Percentiles rank a stretch among this genome's conserved stretches.
Evolutionary conservation across 2,888 invertebrate genomes (phyloP).

Genomic region (Carabus problematicus): DNA sequence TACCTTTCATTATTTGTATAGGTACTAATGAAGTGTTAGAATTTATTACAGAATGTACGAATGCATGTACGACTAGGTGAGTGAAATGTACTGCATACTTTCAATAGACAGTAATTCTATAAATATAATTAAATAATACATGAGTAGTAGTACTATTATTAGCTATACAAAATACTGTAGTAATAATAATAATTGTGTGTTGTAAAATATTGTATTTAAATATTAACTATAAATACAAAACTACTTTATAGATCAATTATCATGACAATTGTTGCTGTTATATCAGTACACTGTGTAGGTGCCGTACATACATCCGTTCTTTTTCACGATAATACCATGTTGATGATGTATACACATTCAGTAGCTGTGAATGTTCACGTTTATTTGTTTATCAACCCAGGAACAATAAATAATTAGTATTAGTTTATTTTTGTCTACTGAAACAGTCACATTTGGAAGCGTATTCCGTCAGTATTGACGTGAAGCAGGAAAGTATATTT

Average conservation of each 20-base stretch:
- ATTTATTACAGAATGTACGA: conserved; percentile 31
- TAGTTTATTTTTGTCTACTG: no score
- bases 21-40: conserved; percentile 36
- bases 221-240: conserved; percentile 38
- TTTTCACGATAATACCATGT: background rate
- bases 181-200: conserved; percentile 37
- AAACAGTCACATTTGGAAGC: no score
- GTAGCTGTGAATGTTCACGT: conserved; percentile 6
- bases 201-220: conserved; percentile 42
- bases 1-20: conserved; percentile 28
- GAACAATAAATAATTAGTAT: background rate
- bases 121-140: conserved; percentile 8
- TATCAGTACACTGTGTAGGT: conserved; percentile 16
- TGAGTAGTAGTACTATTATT: conserved; percentile 26
- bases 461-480: no score
- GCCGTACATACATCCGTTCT: background rate
- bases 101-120: conserved; percentile 13
- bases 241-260: conserved; percentile 38
- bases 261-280: conserved; percentile 38
- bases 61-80: conserved; percentile 22
- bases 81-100: conserved; percentile 19
- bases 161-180: conserved; percentile 29
- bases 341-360: background rate
- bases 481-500: no score
- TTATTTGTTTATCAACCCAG: background rate